phyloP scores from a whole-genome alignment of 1,140 invertebrate genomes.

The Phthorimaea operculella region DNA sequence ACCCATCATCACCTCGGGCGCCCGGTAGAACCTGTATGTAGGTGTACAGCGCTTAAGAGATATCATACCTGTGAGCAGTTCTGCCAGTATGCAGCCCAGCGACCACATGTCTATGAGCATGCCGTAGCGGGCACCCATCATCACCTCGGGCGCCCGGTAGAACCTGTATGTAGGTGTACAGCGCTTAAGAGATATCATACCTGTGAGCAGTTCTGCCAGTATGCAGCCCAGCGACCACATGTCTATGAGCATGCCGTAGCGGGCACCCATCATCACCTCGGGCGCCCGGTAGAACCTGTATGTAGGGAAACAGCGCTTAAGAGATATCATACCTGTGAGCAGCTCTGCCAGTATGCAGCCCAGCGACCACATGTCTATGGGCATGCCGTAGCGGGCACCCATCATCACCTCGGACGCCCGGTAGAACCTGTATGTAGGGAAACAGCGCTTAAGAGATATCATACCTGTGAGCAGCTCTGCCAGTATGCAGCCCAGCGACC shows the following conservation, averaged over 20 bases:
- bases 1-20: too few species aligned
- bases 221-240: conserved; percentile 98
- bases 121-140: conserved; percentile 95
- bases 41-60: too few species aligned
- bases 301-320: too few species aligned
- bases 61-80: conserved; percentile 73
- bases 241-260: conserved; percentile 99
- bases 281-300: conserved; percentile 98
- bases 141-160: conserved; percentile 99
- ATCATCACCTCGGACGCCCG: conserved; percentile 92
- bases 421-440: too few species aligned
- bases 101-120: conserved; percentile 99
- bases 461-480: too few species aligned
- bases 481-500: conserved; percentile 99
- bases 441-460: too few species aligned
- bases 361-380: conserved; percentile 99
- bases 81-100: conserved; percentile 81
- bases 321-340: too few species aligned
- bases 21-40: conserved; percentile 99
- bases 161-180: conserved; percentile 99
- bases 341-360: too few species aligned
- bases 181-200: too few species aligned
- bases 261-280: conserved; percentile 96
- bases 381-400: conserved; percentile 99
- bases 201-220: conserved; percentile 77